phyloP scores from a whole-genome alignment of 1,140 invertebrate genomes.

The Pararge aegeria region DNA sequence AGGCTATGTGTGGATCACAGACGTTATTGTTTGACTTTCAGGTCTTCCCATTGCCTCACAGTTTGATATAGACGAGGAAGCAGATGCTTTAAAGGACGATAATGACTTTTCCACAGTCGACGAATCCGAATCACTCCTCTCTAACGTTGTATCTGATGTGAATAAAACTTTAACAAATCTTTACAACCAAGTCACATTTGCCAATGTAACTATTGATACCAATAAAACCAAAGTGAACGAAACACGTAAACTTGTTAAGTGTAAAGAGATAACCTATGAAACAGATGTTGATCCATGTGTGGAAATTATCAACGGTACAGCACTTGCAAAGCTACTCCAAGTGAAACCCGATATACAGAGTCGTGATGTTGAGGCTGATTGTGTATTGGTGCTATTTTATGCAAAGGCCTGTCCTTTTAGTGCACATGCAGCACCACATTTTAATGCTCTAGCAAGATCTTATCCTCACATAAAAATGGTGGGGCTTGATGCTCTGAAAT shows the following conservation, averaged over 20 bases:
- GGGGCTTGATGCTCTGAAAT: constrained; percentile 93
- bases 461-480: constrained; percentile 93
- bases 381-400: constrained; percentile 93
- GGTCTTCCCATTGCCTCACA: constrained; percentile 41
- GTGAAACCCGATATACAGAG: constrained; percentile 67
- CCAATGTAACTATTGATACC: constrained; percentile 61
- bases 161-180: constrained; percentile 66
- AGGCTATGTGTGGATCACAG: too few species aligned
- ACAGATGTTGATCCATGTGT: constrained; percentile 57
- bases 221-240: constrained; percentile 55
- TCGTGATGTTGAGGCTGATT: constrained; percentile 79
- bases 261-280: constrained; percentile 65
- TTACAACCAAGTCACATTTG: constrained; percentile 64
- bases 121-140: constrained; percentile 64
- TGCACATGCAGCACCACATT: constrained; percentile 92
- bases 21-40: constrained; percentile 24
- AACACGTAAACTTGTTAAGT: constrained; percentile 71
- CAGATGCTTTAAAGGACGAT: constrained; percentile 38
- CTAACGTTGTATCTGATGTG: constrained; percentile 65
- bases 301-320: constrained; percentile 70
- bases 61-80: constrained; percentile 61
- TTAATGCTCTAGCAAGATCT: constrained; percentile 91
- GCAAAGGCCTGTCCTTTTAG: constrained; percentile 94
- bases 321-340: constrained; percentile 62
- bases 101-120: constrained; percentile 62